Base-by-base conservation (phyloP, 2,888 invertebrate genomes). In the Dermolepida albohirtum region DNA sequence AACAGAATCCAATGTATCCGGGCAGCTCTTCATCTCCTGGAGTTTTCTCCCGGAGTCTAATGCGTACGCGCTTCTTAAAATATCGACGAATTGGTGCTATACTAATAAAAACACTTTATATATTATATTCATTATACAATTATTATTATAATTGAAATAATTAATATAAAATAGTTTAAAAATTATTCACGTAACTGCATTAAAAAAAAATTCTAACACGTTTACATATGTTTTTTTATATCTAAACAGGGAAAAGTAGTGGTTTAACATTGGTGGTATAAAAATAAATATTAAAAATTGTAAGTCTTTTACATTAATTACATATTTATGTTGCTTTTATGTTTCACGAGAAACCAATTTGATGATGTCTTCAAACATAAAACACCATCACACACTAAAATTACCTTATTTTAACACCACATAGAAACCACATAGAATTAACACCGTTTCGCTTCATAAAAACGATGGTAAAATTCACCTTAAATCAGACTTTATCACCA, bases 81-180 rank as follows among this genome's bases (percentile, higher is more conserved):
- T 77, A 78, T 78, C 78, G 77, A 77, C 74, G 75, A 66, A 74
- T 73, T 78, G 78, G 78, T 78, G 78, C 78, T 78, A 77, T 27
- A 43, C 41, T 22, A 22, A 74, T 74, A 72, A 73, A 75, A 74
- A 73, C 16, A 51, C 11, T 16, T 43, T 59, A 27, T 27, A 40
- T 43, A 59, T 59, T 43, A 43, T 29, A 27, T 49, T 29, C 34
- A 27, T 63, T 14, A 8, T 16, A 34, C 11, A 41, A 29, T 6
- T 34, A 34, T 8, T 7, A 34, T 34, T 7, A 34, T 34, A 34
- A 8, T 34, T 34, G 49, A 49, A 16, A 49, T 49, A 49, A 49
- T 14, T n/a, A 11, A 17, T 17, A 49, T 49, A 22, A 49, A 49
- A 49, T 49, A 49, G 17, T 14, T 17, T 16, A 40, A 41, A n/a